Evolutionary conservation across 2,888 invertebrate genomes (phyloP).

Genomic region (Orthosia gracilis): DNA sequence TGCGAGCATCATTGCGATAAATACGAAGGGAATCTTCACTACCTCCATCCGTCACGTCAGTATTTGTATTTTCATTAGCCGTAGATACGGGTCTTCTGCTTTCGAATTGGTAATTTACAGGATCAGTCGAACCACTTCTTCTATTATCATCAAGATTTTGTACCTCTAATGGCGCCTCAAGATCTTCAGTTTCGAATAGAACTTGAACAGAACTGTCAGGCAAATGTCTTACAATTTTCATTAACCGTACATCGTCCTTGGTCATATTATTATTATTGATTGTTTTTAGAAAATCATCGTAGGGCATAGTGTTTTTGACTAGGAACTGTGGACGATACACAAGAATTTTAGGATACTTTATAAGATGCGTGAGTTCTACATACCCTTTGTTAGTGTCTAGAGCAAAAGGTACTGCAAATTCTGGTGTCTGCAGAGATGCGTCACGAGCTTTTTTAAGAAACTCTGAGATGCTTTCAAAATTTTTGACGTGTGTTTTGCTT

Average conservation of each 20-base stretch:
- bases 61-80: conserved; percentile 18
- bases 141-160: conserved; percentile 39
- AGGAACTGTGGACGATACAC: conserved; percentile 61
- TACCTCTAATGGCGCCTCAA: conserved; percentile 48
- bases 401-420: conserved; percentile 47
- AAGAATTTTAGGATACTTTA: conserved; percentile 60
- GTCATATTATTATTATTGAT: conserved; percentile 40
- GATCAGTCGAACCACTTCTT: conserved; percentile 4
- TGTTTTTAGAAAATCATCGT: conserved; percentile 55
- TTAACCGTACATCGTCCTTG: conserved; percentile 45
- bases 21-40: neutral
- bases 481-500: conserved; percentile 18
- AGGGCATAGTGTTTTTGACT: conserved; percentile 57
- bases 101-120: neutral
- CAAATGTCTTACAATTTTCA: conserved; percentile 60
- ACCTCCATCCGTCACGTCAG: neutral
- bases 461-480: conserved; percentile 34
- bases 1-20: neutral
- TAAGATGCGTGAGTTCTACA: conserved; percentile 60
- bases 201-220: conserved; percentile 44
- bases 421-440: conserved; percentile 42
- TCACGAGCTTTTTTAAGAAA: conserved; percentile 54
- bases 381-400: conserved; percentile 52
- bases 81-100: neutral
- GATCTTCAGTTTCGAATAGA: conserved; percentile 57